Evolutionary conservation across 1,140 invertebrate genomes (phyloP).

Genomic region (Paraescarpia echinospica): DNA sequence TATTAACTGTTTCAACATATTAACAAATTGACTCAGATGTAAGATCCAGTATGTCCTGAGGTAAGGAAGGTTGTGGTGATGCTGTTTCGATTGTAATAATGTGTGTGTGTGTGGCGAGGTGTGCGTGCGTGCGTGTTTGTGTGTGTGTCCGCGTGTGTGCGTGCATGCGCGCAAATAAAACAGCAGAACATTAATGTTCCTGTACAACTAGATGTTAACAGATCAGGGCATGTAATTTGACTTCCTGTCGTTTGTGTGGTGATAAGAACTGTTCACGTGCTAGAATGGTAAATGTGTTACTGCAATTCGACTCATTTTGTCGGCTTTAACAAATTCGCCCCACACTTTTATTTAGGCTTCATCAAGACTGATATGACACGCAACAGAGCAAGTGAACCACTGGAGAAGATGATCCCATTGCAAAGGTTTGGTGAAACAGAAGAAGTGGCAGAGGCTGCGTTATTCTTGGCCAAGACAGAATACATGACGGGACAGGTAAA

Average conservation of each 20-base stretch:
- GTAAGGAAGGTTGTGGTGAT: background rate
- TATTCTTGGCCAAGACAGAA: background rate
- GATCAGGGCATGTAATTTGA: background rate
- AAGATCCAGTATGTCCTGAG: background rate
- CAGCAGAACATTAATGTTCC: background rate
- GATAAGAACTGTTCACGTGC: background rate
- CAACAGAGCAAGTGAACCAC: background rate
- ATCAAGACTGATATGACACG: slow-evolving; percentile 19
- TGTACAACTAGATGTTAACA: background rate
- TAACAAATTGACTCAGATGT: background rate
- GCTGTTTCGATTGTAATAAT: background rate
- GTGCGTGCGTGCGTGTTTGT: too few species aligned
- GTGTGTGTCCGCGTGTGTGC: background rate
- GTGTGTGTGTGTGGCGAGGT: too few species aligned
- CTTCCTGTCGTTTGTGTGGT: background rate
- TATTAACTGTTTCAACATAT: background rate
- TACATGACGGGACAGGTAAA: slow-evolving; percentile 14
- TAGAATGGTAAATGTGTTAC: background rate
- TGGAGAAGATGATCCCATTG: background rate
- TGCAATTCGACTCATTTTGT: too few species aligned
- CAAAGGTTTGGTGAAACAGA: slow-evolving; percentile 5
- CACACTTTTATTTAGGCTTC: background rate
- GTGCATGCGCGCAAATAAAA: background rate
- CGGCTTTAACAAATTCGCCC: background rate
- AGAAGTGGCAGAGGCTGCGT: slow-evolving; percentile 1